Conservation (phyloP, 2,888 invertebrate species). For the Andrena praecox region DNA sequence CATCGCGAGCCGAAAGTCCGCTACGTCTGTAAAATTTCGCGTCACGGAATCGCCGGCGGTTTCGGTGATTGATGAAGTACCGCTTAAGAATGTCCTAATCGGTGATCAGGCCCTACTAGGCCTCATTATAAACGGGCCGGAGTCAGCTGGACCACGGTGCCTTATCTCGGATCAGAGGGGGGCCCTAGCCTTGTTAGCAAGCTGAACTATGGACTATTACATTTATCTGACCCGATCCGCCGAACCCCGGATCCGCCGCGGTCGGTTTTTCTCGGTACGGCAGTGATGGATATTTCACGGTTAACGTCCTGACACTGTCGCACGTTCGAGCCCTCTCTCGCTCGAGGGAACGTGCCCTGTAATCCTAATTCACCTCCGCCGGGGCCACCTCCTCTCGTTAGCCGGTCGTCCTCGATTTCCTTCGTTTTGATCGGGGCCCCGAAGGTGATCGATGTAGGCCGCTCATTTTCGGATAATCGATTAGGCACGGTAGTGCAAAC, state of each 20-base stretch:
- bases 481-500: background rate
- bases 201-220: conserved; percentile 80
- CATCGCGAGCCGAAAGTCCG: background rate
- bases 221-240: conserved; percentile 78
- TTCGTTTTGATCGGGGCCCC: background rate
- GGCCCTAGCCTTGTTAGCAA: conserved; percentile 80
- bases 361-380: conserved; percentile 60
- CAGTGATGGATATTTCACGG: conserved; percentile 76
- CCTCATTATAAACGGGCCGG: conserved; percentile 76
- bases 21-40: conserved; percentile 48
- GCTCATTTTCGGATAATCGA: background rate
- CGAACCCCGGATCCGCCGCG: conserved; percentile 67
- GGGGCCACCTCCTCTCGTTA: conserved; percentile 41
- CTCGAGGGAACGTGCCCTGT: conserved; percentile 63
- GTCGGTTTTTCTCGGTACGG: conserved; percentile 70
- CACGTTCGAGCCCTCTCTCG: conserved; percentile 51
- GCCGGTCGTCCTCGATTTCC: background rate
- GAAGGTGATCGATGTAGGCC: background rate
- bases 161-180: conserved; percentile 78
- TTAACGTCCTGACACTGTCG: conserved; percentile 73
- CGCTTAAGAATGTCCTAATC: conserved; percentile 81
- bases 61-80: conserved; percentile 81
- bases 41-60: conserved; percentile 65
- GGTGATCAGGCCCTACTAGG: conserved; percentile 78
- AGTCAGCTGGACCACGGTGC: conserved; percentile 66